phyloP scores from a whole-genome alignment of 2,113 vertebrate species.

The Tauraco erythrolophus region DNA sequence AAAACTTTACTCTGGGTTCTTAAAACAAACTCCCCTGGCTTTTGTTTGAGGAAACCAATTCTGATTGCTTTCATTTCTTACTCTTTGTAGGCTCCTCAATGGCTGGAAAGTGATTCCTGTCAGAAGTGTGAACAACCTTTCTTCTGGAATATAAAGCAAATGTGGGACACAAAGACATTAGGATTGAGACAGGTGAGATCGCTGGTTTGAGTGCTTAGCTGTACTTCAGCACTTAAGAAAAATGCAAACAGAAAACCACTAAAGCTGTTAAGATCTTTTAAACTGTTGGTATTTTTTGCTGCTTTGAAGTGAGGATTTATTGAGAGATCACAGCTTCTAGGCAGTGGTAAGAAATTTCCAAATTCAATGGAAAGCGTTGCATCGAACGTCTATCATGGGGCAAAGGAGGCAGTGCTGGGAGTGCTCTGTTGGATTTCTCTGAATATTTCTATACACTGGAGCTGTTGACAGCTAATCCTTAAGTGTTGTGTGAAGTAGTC shows the following conservation, averaged over 20 bases:
- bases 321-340: not conserved
- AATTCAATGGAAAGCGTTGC: not conserved
- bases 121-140: slow-evolving; percentile 98
- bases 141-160: slow-evolving; percentile 99
- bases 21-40: not conserved
- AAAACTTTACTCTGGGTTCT: not conserved
- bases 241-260: not conserved
- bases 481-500: not conserved
- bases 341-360: not conserved
- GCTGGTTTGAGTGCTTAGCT: not conserved
- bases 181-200: slow-evolving; percentile 91
- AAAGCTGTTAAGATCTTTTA: not conserved
- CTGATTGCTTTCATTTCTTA: not conserved
- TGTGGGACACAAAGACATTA: slow-evolving; percentile 97
- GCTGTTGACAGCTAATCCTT: not conserved
- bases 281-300: not conserved
- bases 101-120: slow-evolving; percentile 96
- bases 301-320: not conserved
- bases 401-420: not conserved
- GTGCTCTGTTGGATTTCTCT: not conserved
- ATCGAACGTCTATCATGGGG: not conserved
- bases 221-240: not conserved
- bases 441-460: not conserved
- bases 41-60: not conserved
- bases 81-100: slow-evolving; percentile 89